Evolutionary conservation across 2,797 vertebrate genomes (phyloP).

Genomic region (Bufotes viridis): DNA sequence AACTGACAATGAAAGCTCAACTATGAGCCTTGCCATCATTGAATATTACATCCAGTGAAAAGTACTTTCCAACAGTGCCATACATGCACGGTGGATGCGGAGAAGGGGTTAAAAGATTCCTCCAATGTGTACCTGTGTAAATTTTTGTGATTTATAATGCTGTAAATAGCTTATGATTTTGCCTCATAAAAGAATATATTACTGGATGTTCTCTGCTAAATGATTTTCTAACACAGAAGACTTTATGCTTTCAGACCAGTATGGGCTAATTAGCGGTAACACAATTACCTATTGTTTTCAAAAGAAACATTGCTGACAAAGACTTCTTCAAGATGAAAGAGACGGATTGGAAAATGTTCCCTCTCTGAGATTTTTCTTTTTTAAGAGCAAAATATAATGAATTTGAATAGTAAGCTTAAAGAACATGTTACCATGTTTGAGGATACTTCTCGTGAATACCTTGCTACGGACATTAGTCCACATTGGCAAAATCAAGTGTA

Average conservation of each 20-base stretch:
- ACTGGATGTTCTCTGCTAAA: not conserved
- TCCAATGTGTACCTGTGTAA: too few species aligned
- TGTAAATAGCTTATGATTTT: not conserved
- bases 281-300: slow-evolving; percentile 6
- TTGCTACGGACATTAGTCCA: not conserved
- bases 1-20: too few species aligned
- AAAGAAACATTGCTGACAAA: slow-evolving; percentile 5
- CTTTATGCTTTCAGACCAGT: not conserved
- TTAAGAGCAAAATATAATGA: not conserved
- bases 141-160: not conserved
- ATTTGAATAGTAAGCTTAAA: not conserved
- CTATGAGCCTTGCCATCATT: too few species aligned
- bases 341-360: not conserved
- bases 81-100: too few species aligned
- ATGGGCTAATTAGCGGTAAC: not conserved
- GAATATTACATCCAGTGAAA: too few species aligned
- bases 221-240: not conserved
- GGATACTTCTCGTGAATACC: not conserved
- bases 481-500: not conserved
- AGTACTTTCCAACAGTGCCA: too few species aligned
- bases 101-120: too few species aligned
- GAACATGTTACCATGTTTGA: not conserved
- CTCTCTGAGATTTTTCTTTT: not conserved
- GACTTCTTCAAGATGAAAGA: not conserved
- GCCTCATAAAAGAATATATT: not conserved